Conservation (phyloP, 1,140 invertebrate genomes). For the Delia radicum region DNA sequence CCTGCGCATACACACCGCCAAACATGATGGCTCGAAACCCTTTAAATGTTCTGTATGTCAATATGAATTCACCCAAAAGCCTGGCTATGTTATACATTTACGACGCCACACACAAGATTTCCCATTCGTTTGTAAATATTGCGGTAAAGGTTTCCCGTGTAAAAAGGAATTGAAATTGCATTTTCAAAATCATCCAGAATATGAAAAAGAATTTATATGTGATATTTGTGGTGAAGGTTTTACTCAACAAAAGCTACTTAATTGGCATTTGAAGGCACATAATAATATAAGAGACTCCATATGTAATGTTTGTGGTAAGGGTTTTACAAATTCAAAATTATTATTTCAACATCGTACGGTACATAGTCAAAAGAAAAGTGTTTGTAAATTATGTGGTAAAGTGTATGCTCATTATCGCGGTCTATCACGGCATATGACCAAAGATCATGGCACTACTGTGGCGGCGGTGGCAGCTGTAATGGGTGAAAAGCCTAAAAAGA, state of each 20-base stretch:
- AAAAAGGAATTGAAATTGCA: constrained; percentile 30
- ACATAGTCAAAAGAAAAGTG: constrained; percentile 27
- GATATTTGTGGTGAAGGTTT: constrained; percentile 30
- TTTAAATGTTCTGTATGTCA: constrained; percentile 29
- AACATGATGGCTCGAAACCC: constrained; percentile 33
- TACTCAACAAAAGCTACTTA: constrained; percentile 29
- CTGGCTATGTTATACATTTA: constrained; percentile 26
- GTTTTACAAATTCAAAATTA: constrained; percentile 36
- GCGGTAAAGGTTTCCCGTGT: constrained; percentile 36
- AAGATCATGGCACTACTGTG: constrained; percentile 26
- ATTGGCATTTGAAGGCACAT: constrained; percentile 37
- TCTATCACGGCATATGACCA: constrained; percentile 24
- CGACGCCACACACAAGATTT: constrained; percentile 21
- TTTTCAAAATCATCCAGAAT: constrained; percentile 26
- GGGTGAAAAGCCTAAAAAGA: constrained; percentile 10
- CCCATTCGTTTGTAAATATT: constrained; percentile 32
- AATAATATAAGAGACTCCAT: constrained; percentile 39
- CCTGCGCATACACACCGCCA: constrained; percentile 32
- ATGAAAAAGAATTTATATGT: constrained; percentile 24
- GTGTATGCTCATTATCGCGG: constrained; percentile 27
- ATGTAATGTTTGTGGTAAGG: constrained; percentile 40
- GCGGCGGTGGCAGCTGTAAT: constrained; percentile 5
- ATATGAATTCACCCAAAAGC: constrained; percentile 12
- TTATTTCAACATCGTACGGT: constrained; percentile 39
- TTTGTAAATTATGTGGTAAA: constrained; percentile 28